Evolutionary conservation across 2,888 invertebrate species (phyloP).

Genomic region (Buathra laborator): DNA sequence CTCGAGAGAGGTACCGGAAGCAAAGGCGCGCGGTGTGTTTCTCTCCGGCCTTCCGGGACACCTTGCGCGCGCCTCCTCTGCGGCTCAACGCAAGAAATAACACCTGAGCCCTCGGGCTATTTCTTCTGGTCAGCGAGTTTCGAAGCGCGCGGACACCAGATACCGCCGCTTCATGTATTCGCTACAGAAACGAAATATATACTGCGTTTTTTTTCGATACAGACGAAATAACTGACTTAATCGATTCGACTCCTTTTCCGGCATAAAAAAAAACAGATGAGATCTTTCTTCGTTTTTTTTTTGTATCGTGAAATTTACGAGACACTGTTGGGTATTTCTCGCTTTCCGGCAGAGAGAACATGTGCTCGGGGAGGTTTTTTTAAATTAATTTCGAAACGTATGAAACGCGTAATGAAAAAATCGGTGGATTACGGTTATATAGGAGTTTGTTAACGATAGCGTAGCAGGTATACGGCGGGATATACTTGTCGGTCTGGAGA

Average conservation of each 20-base stretch:
- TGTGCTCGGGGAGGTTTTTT: background rate
- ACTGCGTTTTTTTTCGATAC: background rate
- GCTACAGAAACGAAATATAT: background rate
- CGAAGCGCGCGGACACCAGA: constrained; percentile 6
- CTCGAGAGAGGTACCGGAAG: constrained; percentile 59
- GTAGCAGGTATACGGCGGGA: constrained; percentile 30
- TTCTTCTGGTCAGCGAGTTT: constrained; percentile 22
- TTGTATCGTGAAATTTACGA: background rate
- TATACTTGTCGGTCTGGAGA: constrained; percentile 29
- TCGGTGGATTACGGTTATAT: background rate
- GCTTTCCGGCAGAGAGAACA: background rate
- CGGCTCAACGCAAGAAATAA: background rate
- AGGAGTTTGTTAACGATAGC: constrained; percentile 42
- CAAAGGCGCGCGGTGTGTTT: constrained; percentile 50
- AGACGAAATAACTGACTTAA: background rate
- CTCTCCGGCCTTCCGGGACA: constrained; percentile 65
- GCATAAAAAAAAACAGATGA: constrained; percentile 2
- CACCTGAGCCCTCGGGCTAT: constrained; percentile 48
- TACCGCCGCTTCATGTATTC: background rate
- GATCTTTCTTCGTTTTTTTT: background rate
- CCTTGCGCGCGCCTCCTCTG: constrained; percentile 56
- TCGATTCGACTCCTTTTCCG: constrained; percentile 37
- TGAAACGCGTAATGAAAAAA: background rate
- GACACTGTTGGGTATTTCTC: background rate
- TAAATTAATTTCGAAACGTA: background rate